Evolutionary conservation across 2,888 invertebrate genomes (phyloP), one percentile per base, ranked within the genome.

Genomic region (Lepas anatifera): DNA sequence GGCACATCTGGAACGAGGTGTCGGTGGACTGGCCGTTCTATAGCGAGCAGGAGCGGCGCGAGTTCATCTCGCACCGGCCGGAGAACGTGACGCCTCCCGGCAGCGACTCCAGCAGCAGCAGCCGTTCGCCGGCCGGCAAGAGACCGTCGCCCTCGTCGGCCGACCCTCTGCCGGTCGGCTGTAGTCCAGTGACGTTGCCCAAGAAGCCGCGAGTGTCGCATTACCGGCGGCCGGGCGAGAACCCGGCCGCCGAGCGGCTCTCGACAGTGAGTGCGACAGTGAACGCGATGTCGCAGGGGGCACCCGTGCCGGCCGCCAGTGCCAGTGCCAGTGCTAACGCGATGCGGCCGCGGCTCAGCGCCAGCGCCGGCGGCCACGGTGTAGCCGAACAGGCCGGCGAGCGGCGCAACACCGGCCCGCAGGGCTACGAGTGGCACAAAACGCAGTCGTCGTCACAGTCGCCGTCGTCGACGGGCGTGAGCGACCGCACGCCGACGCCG

Each of bases 1-100:
- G 90, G 78, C 87, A 89, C 78, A 85, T 90, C 77, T 96, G 94
- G 92, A 91, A 90, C 79, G 95, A 96, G 79, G 92, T 95, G 75
- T 89, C 92, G 77, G 91, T 91, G 78, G 90, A 92, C 79, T 96
- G 96, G 95, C 92, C 92, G 73, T 95, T 90, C 83, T 96, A 94
- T 79, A 86, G 89, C 29, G 94, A 95, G 77, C 89, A 91, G 78
- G 95, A 96, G 80, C 86, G 87, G 80, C 88, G 66, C 39, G 70
- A 70, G n/a, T 52, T 50, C 29, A 68, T 52, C 52, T 58, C 71
- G n/a, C 69, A 70, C 48, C 58, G 71, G 35, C 92, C 92, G 77
- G 90, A 92, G 83, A 93, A 92, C 82, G 84, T 93, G 77, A 93
- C 92, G 73, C 92, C 93, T 72, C 92, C 93, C 50, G 87, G 90